phyloP scores from a whole-genome alignment of 2,888 invertebrate genomes.

The Zhuqinia jingwanae region DNA sequence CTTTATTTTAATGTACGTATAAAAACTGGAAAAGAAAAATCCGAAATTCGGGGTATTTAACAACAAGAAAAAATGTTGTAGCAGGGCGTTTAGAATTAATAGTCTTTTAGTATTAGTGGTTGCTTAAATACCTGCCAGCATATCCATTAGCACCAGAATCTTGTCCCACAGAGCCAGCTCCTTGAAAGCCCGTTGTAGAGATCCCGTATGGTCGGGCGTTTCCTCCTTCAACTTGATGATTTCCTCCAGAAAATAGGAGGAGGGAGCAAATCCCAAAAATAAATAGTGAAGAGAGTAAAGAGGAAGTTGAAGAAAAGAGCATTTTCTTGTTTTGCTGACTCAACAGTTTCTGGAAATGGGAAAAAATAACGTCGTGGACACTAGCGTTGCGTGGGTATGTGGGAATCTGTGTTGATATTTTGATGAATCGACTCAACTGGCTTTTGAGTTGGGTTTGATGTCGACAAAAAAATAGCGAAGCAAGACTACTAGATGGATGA shows the following conservation, averaged over 20 bases:
- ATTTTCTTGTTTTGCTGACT: constrained; percentile 48
- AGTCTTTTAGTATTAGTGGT: constrained; percentile 13
- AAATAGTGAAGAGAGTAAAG: constrained; percentile 47
- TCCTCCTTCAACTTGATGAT: constrained; percentile 66
- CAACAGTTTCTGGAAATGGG: background rate
- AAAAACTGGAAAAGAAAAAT: constrained; percentile 49
- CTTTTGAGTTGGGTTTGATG: background rate
- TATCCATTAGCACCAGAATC: constrained; percentile 77
- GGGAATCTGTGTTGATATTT: constrained; percentile 2
- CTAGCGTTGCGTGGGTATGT: too few species aligned
- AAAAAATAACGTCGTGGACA: background rate
- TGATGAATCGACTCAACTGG: constrained; percentile 7
- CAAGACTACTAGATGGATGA: constrained; percentile 5
- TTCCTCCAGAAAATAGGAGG: constrained; percentile 41
- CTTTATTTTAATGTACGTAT: too few species aligned
- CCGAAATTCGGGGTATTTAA: constrained; percentile 7
- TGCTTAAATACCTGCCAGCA: constrained; percentile 78
- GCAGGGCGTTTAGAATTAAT: too few species aligned
- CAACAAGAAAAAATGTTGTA: too few species aligned
- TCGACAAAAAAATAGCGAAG: background rate
- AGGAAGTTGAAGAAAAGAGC: constrained; percentile 33
- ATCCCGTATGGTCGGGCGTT: constrained; percentile 74
- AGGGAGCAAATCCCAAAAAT: constrained; percentile 66
- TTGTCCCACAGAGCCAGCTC: constrained; percentile 73
- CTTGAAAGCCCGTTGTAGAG: constrained; percentile 70